Base-by-base conservation (phyloP, 2,113 vertebrate species). In the Dicerorhinus sumatrensis region DNA sequence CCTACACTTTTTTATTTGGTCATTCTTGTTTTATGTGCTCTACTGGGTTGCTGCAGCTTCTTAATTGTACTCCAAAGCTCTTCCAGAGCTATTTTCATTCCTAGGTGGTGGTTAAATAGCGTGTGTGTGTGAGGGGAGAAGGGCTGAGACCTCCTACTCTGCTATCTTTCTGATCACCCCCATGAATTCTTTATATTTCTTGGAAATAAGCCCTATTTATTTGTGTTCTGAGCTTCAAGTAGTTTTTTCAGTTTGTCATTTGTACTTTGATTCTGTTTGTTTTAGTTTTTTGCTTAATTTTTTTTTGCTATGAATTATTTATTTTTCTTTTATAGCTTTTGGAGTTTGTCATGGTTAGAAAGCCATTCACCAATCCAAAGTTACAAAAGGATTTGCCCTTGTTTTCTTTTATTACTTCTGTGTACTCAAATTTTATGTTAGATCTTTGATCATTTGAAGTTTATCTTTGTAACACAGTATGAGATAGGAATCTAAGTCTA, bases 341-440 rank as follows among this genome's bases (percentile, higher is more conserved):
- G 46, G 51, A 84, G 21, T 85, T 90, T 63, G 48, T 79, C 63
- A 83, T 89, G 84, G 36, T 82, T 73, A 60, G 62, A 91, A 79
- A 76, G 65, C 33, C 82, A 77, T 93, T 90, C 33, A 69, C 70
- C n/a, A 62, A 27, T 76, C 8, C 33, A 89, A 60, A 75, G 29
- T 75, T 76, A 90, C 58, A 80, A 80, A 79, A 54, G 63, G 33
- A 80, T 80, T 87, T 87, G 42, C 54, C 54, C 84, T 56, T 76
- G 62, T 87, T 80, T 76, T 93, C 48, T 93, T 83, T 89, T 88
- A 58, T 82, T 82, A 65, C 21, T 62, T 82, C 9, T 65, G 4
- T 76, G 33, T 83, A 93, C 75, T 83, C 72, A 93, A 76, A 70
- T 85, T 96, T 93, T 89, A 93, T 39, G 51, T 93, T 93, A 69